Conservation (phyloP, 2,113 vertebrate genomes). For the Pan paniscus region DNA sequence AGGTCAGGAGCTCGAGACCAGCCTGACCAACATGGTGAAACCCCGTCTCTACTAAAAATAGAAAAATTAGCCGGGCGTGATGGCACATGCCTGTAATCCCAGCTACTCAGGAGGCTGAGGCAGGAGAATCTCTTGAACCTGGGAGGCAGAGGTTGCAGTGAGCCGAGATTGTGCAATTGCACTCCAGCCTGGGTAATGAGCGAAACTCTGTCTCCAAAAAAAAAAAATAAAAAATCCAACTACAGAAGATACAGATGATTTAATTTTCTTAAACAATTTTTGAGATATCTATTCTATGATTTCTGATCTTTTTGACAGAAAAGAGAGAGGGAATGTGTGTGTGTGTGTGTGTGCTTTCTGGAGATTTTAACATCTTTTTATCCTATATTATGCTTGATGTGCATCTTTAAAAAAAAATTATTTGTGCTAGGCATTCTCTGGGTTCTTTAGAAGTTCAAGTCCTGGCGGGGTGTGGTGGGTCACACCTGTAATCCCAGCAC, state of each 20-base stretch:
- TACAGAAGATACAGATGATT: neutral
- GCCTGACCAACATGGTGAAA: too few relatives aligned
- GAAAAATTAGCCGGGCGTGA: too few relatives aligned
- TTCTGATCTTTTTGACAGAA: neutral
- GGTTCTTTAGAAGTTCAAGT: neutral
- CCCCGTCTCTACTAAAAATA: too few relatives aligned
- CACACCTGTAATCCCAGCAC: too few relatives aligned
- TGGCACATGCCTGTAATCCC: too few relatives aligned
- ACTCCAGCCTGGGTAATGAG: too few relatives aligned
- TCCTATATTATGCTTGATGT: neutral
- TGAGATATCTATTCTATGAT: neutral
- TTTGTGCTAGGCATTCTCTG: neutral
- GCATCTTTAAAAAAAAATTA: neutral
- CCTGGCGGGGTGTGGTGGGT: neutral
- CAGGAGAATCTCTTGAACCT: too few relatives aligned
- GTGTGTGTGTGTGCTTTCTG: neutral
- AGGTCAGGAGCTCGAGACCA: too few relatives aligned
- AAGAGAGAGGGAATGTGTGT: rapidly evolving
- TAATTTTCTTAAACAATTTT: neutral
- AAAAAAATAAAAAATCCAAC: neutral
- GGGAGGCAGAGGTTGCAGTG: too few relatives aligned
- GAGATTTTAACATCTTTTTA: neutral
- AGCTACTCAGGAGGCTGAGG: too few relatives aligned
- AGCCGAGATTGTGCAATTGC: too few relatives aligned
- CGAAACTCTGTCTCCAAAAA: too few relatives aligned